Evolutionary conservation across 2,113 vertebrate genomes (phyloP).

Genomic region (Zosterops borbonicus): DNA sequence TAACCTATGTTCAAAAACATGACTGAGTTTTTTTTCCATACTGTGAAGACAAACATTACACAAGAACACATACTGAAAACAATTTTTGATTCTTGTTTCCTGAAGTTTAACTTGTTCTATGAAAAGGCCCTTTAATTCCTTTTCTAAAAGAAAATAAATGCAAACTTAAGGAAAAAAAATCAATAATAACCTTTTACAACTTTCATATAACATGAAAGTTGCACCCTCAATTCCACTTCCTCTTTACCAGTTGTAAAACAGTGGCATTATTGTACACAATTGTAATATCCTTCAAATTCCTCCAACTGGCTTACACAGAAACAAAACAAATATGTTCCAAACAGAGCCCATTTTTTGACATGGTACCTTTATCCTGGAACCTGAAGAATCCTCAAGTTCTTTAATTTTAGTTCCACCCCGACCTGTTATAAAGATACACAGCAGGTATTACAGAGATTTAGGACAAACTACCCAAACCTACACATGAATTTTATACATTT

Average conservation of each 20-base stretch:
- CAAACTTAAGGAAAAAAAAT: neutral
- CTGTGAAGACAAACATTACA: neutral
- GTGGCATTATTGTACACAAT: neutral
- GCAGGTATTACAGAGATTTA: neutral
- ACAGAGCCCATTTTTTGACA: neutral
- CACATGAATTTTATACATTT: neutral
- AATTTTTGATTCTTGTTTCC: neutral
- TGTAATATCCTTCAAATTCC: neutral
- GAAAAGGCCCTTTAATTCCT: neutral
- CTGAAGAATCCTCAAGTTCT: constrained; percentile 84
- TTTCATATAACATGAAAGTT: neutral
- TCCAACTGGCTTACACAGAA: neutral
- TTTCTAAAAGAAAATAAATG: neutral
- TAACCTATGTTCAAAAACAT: constrained; percentile 76
- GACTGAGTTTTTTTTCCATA: neutral
- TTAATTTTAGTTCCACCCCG: constrained; percentile 87
- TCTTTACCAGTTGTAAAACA: neutral
- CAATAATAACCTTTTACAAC: neutral
- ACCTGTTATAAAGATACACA: constrained; percentile 73
- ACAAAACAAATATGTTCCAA: fast-evolving
- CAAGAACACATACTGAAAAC: neutral
- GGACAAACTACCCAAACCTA: neutral
- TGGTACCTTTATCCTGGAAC: constrained; percentile 87
- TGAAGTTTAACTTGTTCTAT: neutral
- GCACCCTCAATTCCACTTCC: neutral